Conservation (phyloP, 1,140 invertebrate species). For the Propsilocerus akamusi region DNA sequence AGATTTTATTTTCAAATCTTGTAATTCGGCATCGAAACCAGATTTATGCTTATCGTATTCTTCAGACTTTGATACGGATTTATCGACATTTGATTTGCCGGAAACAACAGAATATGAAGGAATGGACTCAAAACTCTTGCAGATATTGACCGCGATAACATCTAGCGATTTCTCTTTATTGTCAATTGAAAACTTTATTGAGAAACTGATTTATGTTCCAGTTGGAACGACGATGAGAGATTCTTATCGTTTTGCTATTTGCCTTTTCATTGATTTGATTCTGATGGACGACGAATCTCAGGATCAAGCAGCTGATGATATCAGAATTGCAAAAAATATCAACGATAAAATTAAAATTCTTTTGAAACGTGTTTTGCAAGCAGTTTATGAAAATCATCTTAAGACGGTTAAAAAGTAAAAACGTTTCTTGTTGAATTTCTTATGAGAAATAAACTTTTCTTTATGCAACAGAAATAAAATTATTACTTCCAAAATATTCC, state of each 20-base stretch:
- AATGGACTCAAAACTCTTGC: constrained; percentile 4
- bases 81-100: neutral
- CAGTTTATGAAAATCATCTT: no score
- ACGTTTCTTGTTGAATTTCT: no score
- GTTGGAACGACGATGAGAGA: neutral
- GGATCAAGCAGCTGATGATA: neutral
- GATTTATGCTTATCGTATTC: neutral
- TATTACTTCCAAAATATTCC: no score
- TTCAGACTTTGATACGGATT: neutral
- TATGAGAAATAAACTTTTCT: no score
- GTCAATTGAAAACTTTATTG: neutral
- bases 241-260: constrained; percentile 3
- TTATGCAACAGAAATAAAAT: no score
- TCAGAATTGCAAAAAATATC: neutral
- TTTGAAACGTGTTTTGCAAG: no score
- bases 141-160: neutral
- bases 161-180: neutral
- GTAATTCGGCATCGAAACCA: neutral
- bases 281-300: neutral
- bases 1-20: neutral
- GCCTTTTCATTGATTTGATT: constrained; percentile 6
- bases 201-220: neutral
- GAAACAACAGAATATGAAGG: constrained; percentile 4
- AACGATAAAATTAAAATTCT: neutral
- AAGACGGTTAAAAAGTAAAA: no score